Base-by-base conservation (phyloP, 2,888 invertebrate species). In the Orthonevra nobilis region DNA sequence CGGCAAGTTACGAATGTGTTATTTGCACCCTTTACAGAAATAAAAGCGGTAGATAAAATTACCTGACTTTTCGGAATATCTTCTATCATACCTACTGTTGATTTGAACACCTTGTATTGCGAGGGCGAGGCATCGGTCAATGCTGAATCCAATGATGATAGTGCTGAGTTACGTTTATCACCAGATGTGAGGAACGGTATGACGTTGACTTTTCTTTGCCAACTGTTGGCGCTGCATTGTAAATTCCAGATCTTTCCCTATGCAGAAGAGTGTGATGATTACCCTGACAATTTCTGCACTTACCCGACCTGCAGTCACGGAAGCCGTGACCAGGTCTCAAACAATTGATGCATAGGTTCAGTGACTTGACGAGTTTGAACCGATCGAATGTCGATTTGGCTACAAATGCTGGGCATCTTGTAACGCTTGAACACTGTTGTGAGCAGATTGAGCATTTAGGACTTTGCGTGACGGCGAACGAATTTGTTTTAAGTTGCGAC, bases 241-340 rank as follows among this genome's bases (percentile, higher is more conserved):
- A 5, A 17, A n/a, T 19, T 7, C 2, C 23, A 14, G 3, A 9
- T 14, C 19, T 20, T 12, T 52, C 52, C 2, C 5, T 19, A n/a
- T 52, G 52, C 9, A 52, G 2, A n/a, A 52, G 3, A 17, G 52
- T 52, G 5, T 38, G 40, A n/a, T 56, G 56, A 40, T 9, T 52
- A 15, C 52, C 7, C n/a, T 52, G 36, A 9, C 52, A 52, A 28
- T 9, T 58, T 19, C 42, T 7, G n/a, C 14, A 42, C 14, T 19
- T 42, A 9, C 42, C 23, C 20, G 42, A 54, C 6, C 17, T 38
- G 17, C 20, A 58, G 10, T 42, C 26, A 5, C 20, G 42, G 26
- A 12, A 40, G 19, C 20, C 14, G n/a, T 58, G 56, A 30, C 42
- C 58, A n/a, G 42, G 20, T 20, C 12, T 42, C 20, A 42, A 30